phyloP scores from a whole-genome alignment of 2,888 invertebrate species.

The Drosophila peninsularis region DNA sequence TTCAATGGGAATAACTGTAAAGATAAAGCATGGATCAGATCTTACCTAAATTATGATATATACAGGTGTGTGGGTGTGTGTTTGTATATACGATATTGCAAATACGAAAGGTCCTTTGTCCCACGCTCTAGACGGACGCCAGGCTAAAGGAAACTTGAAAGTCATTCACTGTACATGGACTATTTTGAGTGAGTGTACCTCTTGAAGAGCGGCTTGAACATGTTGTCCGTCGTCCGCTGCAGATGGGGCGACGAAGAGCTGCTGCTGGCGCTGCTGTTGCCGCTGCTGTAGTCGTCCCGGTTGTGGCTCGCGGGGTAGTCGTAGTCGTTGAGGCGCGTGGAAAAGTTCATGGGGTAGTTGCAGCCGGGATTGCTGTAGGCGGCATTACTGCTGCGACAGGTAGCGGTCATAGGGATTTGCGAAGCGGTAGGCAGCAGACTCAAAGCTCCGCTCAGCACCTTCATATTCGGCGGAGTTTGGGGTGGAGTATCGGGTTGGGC shows the following conservation, averaged over 20 bases:
- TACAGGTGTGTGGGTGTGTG: conserved; percentile 15
- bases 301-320: conserved; percentile 74
- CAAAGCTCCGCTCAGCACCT: conserved; percentile 92
- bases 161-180: neutral
- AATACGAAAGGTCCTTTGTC: conserved; percentile 27
- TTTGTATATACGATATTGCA: conserved; percentile 6
- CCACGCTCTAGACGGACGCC: conserved; percentile 41
- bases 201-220: conserved; percentile 96
- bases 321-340: conserved; percentile 77
- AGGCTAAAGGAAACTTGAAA: conserved; percentile 19
- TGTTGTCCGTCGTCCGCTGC: conserved; percentile 80
- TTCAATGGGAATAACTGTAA: neutral
- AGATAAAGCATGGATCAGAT: neutral
- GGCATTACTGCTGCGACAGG: conserved; percentile 84
- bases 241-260: conserved; percentile 77
- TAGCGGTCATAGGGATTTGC: conserved; percentile 86
- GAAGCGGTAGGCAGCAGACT: conserved; percentile 89
- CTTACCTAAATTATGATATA: conserved; percentile 45
- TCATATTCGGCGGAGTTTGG: conserved; percentile 97
- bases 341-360: conserved; percentile 68
- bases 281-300: conserved; percentile 75
- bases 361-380: conserved; percentile 37
- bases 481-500: conserved; percentile 95
- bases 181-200: conserved; percentile 86
- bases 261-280: conserved; percentile 64